Base-by-base conservation (phyloP, 2,888 invertebrate genomes). In the Bhutanitis thaidina region DNA sequence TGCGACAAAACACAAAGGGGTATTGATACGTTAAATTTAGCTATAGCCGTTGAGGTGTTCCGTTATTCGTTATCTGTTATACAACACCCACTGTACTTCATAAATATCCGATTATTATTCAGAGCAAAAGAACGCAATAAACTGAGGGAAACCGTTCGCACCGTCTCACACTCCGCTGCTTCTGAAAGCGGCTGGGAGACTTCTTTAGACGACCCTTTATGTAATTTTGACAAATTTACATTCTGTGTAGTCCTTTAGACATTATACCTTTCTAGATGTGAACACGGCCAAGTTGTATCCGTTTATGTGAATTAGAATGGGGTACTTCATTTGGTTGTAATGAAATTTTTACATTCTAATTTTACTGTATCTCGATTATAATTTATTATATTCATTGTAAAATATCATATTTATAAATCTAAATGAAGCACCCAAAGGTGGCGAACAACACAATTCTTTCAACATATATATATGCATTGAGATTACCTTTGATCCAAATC, bases 81-180 rank as follows among this genome's bases (percentile, higher is more conserved):
- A 34, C 35, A 36, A 48, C 27, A 20, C 13, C 40, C 27, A 27
- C 15, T 32, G 25, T 39, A 34, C 27, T 48, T 40, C 40, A 35
- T 48, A 48, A 39, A 16, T 12, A 32, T 40, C 37, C 47, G 47
- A 48, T 48, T 48, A 47, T 46, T 40, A 40, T 40, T 35, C 27
- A 40, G 13, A 27, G 44, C 27, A 35, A 34, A 48, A 38, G 38
- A 40, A 40, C n/a, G 34, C 27, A 35, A 41, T 48, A 48, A 35
- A 47, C 41, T 30, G 15, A 12, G 36, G 34, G 5, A 25, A 40
- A 13, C 27, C 30, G 30, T 30, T 27, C 20, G 9, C 25, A 12
- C 20, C 20, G 10, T 7, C 15, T 35, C 25, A 35, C 35, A 40
- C 35, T 48, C 34, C 40, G 35, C 32, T 15, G 47, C 35, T 15